Base-by-base conservation (phyloP, 2,797 vertebrate genomes). In the Danio tinwini region DNA sequence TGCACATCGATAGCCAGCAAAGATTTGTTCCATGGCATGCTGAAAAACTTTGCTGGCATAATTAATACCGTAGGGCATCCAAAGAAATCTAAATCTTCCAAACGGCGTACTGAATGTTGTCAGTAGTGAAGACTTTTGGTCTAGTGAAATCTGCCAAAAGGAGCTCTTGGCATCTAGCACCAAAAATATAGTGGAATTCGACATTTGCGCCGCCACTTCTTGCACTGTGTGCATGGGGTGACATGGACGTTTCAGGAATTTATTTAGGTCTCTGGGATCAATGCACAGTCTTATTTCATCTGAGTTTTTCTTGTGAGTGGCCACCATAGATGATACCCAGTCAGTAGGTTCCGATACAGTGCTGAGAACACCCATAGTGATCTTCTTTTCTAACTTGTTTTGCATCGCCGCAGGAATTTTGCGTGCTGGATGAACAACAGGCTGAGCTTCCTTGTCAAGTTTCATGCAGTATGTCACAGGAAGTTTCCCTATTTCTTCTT, bases 241-340 rank as follows among this genome's bases (percentile, higher is more conserved):
- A 29, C 74, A 62, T 12, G 55, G 42, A 13, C 39, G 6, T 52
- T 50, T 79, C 6, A 80, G 8, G 21, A 78, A 65, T n/a, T 53
- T 45, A 29, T 83, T 80, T 4, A 80, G 72, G 19, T 83, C 65
- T 10, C 63, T 62, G 9, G 71, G 65, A 9, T 74, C 71, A 37
- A 78, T 74, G 14, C 81, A 12, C 9, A 58, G 16, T 17, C 16
- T 42, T 44, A 67, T 67, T 42, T 67, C n/a, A 19, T 67, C 63
- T 42, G 63, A 11, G 42, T 21, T 65, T 45, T 65, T 45, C 39
- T 47, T 67, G 17, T 67, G 63, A 42, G 52, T 55, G 7, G 52
- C 52, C n/a, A 77, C 56, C 74, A 78, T 74, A 1, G 68, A 76
- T 45, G 62, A 83, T 11, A 81, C 78, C 78, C 73, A 8, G 67